Percentiles rank a stretch among this genome's conserved stretches.
These are phyloP conservation scores for Echinops telfairi DNA, from an alignment of 2,113 vertebrate genomes.

Conservation along the genomic window DNA sequence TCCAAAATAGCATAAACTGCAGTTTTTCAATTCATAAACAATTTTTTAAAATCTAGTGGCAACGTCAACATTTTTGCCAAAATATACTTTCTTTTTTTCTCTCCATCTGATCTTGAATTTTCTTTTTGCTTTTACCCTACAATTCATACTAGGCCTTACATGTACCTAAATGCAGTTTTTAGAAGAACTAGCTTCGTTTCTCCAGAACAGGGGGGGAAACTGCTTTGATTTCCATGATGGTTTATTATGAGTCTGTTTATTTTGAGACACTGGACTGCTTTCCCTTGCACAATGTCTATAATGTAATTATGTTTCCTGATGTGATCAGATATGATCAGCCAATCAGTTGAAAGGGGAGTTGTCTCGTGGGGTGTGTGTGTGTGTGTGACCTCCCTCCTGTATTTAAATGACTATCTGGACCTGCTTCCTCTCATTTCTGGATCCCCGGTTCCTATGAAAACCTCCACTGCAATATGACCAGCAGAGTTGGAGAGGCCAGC, in stretches of 20 bases:
- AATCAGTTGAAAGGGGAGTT: not conserved
- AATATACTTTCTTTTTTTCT: slow-evolving; percentile 68
- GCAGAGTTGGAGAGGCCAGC: not conserved
- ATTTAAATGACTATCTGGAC: too few species aligned
- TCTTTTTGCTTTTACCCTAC: slow-evolving; percentile 70
- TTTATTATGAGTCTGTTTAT: not conserved
- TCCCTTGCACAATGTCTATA: not conserved
- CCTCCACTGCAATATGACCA: not conserved
- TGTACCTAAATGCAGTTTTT: not conserved
- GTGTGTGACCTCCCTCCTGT: not conserved
- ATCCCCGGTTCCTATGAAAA: too few species aligned
- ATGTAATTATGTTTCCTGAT: not conserved
- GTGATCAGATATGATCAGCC: not conserved
- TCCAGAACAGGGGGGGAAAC: not conserved
- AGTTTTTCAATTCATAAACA: slow-evolving; percentile 79
- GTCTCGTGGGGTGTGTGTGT: too few species aligned
- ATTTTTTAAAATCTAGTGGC: slow-evolving; percentile 81
- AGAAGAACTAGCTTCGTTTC: not conserved
- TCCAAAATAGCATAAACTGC: slow-evolving; percentile 81
- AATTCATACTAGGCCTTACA: not conserved
- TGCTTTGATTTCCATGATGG: not conserved
- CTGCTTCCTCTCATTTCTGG: too few species aligned
- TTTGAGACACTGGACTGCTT: not conserved
- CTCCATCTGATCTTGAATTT: slow-evolving; percentile 78
- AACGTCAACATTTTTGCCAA: slow-evolving; percentile 80